A percentile compares a stretch with the other conserved stretches of the same genome.
These are phyloP conservation scores for Salticus scenicus DNA, from an alignment of 2,888 invertebrate species.

Conservation along the genomic window DNA sequence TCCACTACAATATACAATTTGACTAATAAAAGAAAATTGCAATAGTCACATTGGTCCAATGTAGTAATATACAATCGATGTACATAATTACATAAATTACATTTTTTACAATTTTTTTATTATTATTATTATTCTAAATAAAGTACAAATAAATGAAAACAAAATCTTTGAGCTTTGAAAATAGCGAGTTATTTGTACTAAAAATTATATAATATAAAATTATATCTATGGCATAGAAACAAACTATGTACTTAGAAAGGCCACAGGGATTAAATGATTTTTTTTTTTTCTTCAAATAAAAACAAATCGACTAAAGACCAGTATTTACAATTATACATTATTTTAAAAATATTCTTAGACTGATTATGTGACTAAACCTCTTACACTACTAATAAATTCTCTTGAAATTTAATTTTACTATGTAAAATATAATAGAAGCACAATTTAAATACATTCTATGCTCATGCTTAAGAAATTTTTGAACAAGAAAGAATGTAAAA, in stretches of 20 bases:
- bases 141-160: neutral
- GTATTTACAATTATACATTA: neutral
- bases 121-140: neutral
- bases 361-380: too few species aligned
- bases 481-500: too few species aligned
- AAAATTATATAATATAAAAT: neutral
- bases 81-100: conserved; percentile 27
- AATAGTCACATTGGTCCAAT: conserved; percentile 41
- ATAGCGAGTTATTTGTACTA: too few species aligned
- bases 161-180: neutral
- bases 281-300: too few species aligned
- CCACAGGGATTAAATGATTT: neutral
- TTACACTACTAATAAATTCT: too few species aligned
- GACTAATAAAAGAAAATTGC: neutral
- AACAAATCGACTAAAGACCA: too few species aligned
- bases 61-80: conserved; percentile 44
- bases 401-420: neutral
- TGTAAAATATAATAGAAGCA: too few species aligned
- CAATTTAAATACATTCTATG: neutral
- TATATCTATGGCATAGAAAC: neutral
- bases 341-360: neutral
- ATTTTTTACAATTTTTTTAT: conserved; percentile 7
- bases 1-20: too few species aligned
- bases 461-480: neutral
- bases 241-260: neutral